Base-by-base conservation (phyloP, 2,113 vertebrate genomes). In the Puma concolor region DNA sequence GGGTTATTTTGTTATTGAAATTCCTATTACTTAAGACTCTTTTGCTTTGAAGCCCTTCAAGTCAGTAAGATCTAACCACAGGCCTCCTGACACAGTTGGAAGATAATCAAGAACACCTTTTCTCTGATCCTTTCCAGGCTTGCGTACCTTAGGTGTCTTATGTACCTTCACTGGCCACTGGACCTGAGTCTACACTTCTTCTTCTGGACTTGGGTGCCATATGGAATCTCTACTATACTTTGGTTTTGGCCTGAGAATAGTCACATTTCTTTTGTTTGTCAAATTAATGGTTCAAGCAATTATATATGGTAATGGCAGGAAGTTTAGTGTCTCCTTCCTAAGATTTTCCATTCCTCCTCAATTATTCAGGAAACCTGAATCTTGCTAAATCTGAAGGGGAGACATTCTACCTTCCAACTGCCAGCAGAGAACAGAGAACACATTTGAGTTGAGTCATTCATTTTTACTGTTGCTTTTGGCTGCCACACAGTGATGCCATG, bases 1-100 rank as follows among this genome's bases (percentile, higher is more conserved):
- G 14, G 27, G 16, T 74, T 23, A 81, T 91, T 19, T 80, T 91
- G 0, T 57, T 93, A 77, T 25, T 97, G 87, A 93, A 94, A 93
- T 38, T 95, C 7, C 17, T 69, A 29, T 50, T 92, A 38, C 63
- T 50, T 93, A 66, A 71, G n/a, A 54, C 2, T 95, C 80, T 7
- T 63, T 96, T 80, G 54, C 38, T 84, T 86, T 25, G 48, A 77
- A 96, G 23, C 38, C 44, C 36, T 91, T 88, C 64, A 86, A 16
- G 69, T 96, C 21, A 79, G 5, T 90, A 48, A 91, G 86, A 80
- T 82, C 5, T 71, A 83, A 64, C 57, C 12, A 54, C 25, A 64
- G 23, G 9, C 4, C 71, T 81, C 84, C 31, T 89, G 69, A 67
- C 1, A 8, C n/a, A 82, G 50, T 23, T 91, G 57, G 63, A 81